A percentile compares a stretch with the other conserved stretches of the same genome.
Evolutionary conservation across 2,113 vertebrate species (phyloP).

Genomic region (Leuciscus idus): DNA sequence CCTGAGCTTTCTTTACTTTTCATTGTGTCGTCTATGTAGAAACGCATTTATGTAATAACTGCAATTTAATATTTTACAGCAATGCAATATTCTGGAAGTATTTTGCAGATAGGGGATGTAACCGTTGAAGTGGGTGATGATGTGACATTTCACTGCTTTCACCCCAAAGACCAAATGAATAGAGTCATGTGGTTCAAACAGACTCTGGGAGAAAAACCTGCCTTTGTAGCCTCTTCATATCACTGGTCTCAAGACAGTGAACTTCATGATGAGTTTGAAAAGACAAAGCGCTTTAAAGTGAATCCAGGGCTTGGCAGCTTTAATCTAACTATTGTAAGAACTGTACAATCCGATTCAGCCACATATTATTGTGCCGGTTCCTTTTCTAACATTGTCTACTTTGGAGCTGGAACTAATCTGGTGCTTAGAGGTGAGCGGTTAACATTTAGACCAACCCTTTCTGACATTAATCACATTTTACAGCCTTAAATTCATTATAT

Average conservation of each 20-base stretch:
- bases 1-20: neutral
- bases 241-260: fast-evolving
- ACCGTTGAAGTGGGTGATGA: conserved; percentile 36
- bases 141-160: conserved; percentile 50
- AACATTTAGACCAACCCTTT: neutral
- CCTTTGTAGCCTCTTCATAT: conserved; percentile 46
- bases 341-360: conserved; percentile 58
- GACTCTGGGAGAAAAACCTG: conserved; percentile 51
- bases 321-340: conserved; percentile 49
- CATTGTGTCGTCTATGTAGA: neutral
- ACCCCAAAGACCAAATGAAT: fast-evolving
- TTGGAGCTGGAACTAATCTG: conserved; percentile 51
- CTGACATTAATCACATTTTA: neutral
- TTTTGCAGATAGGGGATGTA: conserved; percentile 13
- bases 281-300: conserved; percentile 49
- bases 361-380: conserved; percentile 63
- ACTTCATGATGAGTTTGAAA: conserved; percentile 50
- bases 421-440: conserved; percentile 27
- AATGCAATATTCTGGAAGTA: neutral
- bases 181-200: conserved; percentile 64
- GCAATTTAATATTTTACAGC: neutral
- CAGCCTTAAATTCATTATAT: neutral
- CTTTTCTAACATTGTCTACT: conserved; percentile 30
- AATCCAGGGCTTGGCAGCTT: neutral
- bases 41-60: neutral